Evolutionary conservation across 2,797 vertebrate species (phyloP), one percentile per base, ranked within the genome.

Genomic region (Ispidina lecontei): DNA sequence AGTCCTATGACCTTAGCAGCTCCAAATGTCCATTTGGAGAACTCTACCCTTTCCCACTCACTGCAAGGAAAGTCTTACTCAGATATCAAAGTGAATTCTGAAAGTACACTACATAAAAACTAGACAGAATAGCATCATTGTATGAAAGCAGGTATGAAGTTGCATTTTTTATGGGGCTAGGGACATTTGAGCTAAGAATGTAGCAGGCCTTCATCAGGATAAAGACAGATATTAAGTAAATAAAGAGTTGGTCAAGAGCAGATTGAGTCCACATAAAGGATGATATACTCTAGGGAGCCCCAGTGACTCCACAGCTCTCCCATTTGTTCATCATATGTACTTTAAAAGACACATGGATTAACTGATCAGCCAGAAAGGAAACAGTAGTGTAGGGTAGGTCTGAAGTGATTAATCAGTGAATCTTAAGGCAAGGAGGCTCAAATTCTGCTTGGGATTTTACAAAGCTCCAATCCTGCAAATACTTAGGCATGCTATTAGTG

Each of bases 321-420:
- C 56, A 68, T 9, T 88, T 72, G 60, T 60, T 82, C 37, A 91
- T 64, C 35, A 70, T 49, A 73, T 25, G 33, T 33, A 17, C 29
- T 84, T 95, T 78, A 84, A 73, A 86, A 87, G 21, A 68, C 19
- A 85, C 10, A 28, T 4, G 23, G 58, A 89, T 85, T 87, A 89
- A 80, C 39, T 26, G 62, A 67, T 35, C 29, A 76, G 72, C 9
- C 37, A 89, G 76, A 73, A 91, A 67, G 33, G 14, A 76, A 91
- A 60, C 5, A 81, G 22, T n/a, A 77, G 26, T 14, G 17, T 26
- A 81, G 8, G 6, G 17, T 35, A 81, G 31, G 23, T 21, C 44
- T 65, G 39, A 78, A 75, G 37, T n/a, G 7, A 94, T 70, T 76
- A 89, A 84, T 41, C 49, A 79, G 49, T 33, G 28, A 72, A 59